Conservation (phyloP, 2,113 vertebrate species). For the Urocynchramus pylzowi region DNA sequence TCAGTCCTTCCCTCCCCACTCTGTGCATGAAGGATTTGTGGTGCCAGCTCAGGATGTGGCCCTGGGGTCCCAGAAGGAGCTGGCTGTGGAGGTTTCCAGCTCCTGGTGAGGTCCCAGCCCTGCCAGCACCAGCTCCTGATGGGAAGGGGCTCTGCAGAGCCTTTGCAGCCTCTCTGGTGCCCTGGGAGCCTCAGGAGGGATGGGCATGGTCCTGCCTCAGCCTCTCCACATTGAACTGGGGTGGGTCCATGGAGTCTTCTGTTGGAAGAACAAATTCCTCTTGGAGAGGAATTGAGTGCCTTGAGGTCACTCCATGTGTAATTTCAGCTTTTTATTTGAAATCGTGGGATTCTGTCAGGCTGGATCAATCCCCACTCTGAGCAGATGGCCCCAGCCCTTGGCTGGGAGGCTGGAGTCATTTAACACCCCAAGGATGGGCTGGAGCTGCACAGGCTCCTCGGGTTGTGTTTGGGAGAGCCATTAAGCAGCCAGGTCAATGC, state of each 20-base stretch:
- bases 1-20: background rate
- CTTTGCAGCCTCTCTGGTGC: background rate
- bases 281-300: background rate
- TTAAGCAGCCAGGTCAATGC: background rate
- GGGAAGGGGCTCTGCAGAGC: background rate
- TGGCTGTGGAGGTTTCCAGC: background rate
- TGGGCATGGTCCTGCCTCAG: accelerated
- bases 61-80: background rate
- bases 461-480: background rate
- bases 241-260: background rate
- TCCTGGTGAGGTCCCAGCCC: background rate
- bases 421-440: background rate
- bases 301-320: background rate
- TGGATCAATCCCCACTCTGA: background rate
- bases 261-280: background rate
- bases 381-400: background rate
- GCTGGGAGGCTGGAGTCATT: background rate
- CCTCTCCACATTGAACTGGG: background rate
- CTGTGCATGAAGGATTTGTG: background rate
- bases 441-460: background rate
- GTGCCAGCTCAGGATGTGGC: background rate
- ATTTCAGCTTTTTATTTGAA: background rate
- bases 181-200: background rate
- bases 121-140: background rate
- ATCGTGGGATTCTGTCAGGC: accelerated